Base-by-base conservation (phyloP, 92 coral and sea anemone species). In the Ricordea florida region DNA sequence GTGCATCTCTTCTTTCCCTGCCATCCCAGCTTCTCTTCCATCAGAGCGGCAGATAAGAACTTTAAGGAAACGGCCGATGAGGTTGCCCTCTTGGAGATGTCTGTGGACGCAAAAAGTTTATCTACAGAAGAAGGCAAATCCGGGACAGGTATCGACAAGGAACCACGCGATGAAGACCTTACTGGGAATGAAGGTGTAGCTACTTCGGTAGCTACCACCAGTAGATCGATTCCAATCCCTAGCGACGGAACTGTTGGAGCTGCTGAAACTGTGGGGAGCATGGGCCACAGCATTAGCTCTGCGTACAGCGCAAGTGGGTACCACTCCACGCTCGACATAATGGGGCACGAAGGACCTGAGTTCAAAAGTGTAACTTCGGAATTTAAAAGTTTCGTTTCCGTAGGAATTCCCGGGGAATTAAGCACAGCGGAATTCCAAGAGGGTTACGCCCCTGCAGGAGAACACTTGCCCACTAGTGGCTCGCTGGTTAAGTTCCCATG, bases 321-420 rank as follows among this genome's bases (percentile, higher is more conserved):
- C 78, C 98, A 94, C 53, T 94, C 98, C 27, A 81, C 93, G 28
- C 85, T 93, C 47, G 97, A 94, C 29, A 83, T 64, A 85, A 81
- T 75, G 79, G 76, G 90, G 76, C 89, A 92, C 52, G 98, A 94
- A 45, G 92, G 94, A 63, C 84, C 90, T 82, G 92, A 87, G 76
- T 88, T 85, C 53, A 92, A 86, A 58, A 94, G 98, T 53, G 92
- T 92, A 29, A 57, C 62, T 0, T 70, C 77, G 0, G 89, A 89
- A 33, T 83, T 81, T 30, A 92, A 93, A 78, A 94, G 98, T 49
- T 96, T 87, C 30, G 87, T 93, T 44, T 94, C 98, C 24, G 84
- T 90, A 45, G 98, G 93, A 40, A 63, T 92, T 35, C 93, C 88
- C 44, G 97, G 98, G 5, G 93, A 93, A 50, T 80, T 78, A 11